phyloP scores from a whole-genome alignment of 2,888 invertebrate species.

The Serrognathus titanus region DNA sequence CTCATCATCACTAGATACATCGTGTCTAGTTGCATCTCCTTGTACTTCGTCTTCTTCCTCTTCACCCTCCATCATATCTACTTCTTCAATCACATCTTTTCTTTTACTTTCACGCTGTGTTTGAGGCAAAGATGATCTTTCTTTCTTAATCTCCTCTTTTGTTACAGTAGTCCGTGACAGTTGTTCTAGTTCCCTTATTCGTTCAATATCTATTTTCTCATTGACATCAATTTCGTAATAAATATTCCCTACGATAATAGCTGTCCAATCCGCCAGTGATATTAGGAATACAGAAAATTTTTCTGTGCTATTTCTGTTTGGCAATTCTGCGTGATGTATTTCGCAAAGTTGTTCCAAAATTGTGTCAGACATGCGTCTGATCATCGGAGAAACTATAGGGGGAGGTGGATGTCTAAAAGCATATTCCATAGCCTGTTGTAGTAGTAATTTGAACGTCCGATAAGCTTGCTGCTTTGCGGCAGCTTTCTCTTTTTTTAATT shows the following conservation, averaged over 20 bases:
- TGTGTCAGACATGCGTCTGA: constrained; percentile 57
- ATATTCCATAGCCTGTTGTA: constrained; percentile 35
- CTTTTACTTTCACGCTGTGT: no score
- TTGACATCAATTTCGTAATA: constrained; percentile 42
- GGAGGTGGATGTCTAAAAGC: constrained; percentile 45
- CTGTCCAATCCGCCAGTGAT: constrained; percentile 42
- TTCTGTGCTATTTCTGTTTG: constrained; percentile 65
- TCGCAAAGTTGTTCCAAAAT: constrained; percentile 57
- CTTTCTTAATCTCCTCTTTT: constrained; percentile 10
- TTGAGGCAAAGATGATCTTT: not conserved
- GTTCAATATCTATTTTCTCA: constrained; percentile 36
- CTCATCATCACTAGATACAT: not conserved
- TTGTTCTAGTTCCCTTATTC: constrained; percentile 26
- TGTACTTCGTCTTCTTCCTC: not conserved
- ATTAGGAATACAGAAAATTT: constrained; percentile 36
- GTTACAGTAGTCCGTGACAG: constrained; percentile 6
- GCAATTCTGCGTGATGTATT: constrained; percentile 85
- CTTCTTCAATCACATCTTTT: not conserved
- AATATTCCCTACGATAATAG: constrained; percentile 41
- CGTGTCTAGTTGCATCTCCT: not conserved
- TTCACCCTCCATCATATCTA: not conserved
- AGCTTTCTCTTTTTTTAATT: constrained; percentile 23
- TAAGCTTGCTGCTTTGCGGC: constrained; percentile 25
- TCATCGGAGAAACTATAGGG: constrained; percentile 55
- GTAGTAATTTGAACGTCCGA: constrained; percentile 25